Conservation (phyloP, 2,888 invertebrate genomes). For the Epistrophella euchroma region DNA sequence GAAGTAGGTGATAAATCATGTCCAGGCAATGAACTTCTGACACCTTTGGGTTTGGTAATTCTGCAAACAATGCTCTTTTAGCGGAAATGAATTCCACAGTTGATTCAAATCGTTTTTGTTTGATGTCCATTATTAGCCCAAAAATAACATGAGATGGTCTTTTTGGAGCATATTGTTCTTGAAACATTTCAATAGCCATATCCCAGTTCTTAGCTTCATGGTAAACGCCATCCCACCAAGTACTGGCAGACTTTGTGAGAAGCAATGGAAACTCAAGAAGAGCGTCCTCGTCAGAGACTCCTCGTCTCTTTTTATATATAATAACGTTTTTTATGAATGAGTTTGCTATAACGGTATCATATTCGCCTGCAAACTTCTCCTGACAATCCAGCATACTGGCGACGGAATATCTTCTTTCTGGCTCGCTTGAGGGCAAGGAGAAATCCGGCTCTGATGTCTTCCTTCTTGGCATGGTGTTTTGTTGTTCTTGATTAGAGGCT, state of each 20-base stretch:
- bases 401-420: no score
- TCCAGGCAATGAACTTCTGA: neutral
- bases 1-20: constrained; percentile 2
- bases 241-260: constrained; percentile 4
- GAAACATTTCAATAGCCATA: neutral
- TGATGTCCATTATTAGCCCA: neutral
- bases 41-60: neutral
- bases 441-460: no score
- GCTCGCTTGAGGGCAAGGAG: no score
- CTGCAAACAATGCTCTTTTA: constrained; percentile 5
- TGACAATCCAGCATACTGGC: neutral
- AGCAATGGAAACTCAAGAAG: neutral
- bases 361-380: constrained; percentile 1
- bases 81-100: neutral
- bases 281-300: constrained; percentile 5
- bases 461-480: no score
- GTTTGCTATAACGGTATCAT: neutral
- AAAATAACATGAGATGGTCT: neutral
- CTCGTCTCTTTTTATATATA: constrained; percentile 15
- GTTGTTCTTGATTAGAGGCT: no score
- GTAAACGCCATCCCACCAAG: constrained; percentile 20
- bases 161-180: constrained; percentile 8
- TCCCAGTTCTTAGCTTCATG: constrained; percentile 15
- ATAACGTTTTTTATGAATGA: neutral
- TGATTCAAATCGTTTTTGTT: neutral